phyloP scores from a whole-genome alignment of 2,888 invertebrate genomes.

The Pammene fasciana region DNA sequence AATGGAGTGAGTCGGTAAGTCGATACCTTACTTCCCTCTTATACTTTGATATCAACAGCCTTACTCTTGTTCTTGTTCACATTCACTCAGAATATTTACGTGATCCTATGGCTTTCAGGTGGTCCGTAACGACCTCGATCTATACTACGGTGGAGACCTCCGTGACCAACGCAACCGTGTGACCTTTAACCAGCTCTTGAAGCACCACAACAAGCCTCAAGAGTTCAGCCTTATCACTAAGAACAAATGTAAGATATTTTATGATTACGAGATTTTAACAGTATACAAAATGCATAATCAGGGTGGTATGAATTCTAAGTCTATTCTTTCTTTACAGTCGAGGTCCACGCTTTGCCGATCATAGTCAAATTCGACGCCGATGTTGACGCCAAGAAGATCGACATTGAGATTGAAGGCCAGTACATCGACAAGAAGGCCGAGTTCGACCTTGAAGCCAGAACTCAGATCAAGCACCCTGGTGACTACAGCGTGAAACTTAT shows the following conservation, averaged over 20 bases:
- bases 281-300: too few relatives aligned
- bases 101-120: conserved; percentile 49
- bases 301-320: neutral
- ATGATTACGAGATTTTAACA: too few relatives aligned
- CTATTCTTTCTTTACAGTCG: conserved; percentile 63
- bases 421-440: conserved; percentile 85
- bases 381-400: conserved; percentile 81
- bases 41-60: neutral
- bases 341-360: conserved; percentile 80
- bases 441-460: conserved; percentile 82
- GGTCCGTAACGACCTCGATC: conserved; percentile 75
- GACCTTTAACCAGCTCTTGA: conserved; percentile 72
- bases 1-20: conserved; percentile 69
- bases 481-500: conserved; percentile 72
- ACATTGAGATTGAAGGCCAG: conserved; percentile 81
- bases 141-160: conserved; percentile 85
- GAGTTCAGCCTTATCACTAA: conserved; percentile 79
- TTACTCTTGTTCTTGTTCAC: too few relatives aligned
- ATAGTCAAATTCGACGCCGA: conserved; percentile 82
- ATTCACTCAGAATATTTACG: neutral
- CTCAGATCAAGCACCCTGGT: conserved; percentile 69
- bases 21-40: neutral
- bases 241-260: conserved; percentile 69
- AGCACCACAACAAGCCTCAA: conserved; percentile 63
- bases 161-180: conserved; percentile 82